Base-by-base conservation (phyloP, 2,888 invertebrate species). In the Dynastes hyllus region DNA sequence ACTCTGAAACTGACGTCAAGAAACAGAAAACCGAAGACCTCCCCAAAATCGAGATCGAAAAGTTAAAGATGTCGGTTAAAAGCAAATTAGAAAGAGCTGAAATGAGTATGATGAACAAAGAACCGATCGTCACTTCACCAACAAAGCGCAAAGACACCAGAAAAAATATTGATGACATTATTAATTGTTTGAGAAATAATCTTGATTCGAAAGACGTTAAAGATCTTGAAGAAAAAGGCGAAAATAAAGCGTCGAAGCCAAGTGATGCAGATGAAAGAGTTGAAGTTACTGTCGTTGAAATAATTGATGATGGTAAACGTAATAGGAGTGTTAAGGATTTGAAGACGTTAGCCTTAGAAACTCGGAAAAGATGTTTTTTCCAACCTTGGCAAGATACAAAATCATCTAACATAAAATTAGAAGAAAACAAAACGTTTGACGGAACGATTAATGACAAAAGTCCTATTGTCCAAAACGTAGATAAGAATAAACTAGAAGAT, bases 11-110 rank as follows among this genome's bases (percentile, higher is more conserved):
- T 8, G 11, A 16, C 27, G 9, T 22, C 2, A 22, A 16, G 50
- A 69, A 51, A 51, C 45, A 22, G 51, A 69, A 69, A 50, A 50
- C 16, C 9, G 2, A 69, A 51, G 45, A 45, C 22, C 13, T 66
- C 8, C 66, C 45, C 22, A 69, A 22, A 27, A 69, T 50, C 40
- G 69, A 69, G 22, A 76, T 76, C 50, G 50, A 61, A 50, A 76
- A 76, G 13, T 76, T 63, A 50, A 58, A 76, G 27, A n/a, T 61
- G 8, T 63, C 63, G 16, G 76, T 61, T 50, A 63, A 50, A 40
- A 37, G 27, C 9, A 76, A 61, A 51, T 55, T 77, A 22, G 67
- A 77, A 16, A 67, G 40, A 55, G 22, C n/a, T 40, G 13, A 29
- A 37, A 29, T 13, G 3, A 5, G 27, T n/a, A 2, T 40, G 27